Base-by-base conservation (phyloP, 2,113 vertebrate species). In the Proterorhinus semilunaris region DNA sequence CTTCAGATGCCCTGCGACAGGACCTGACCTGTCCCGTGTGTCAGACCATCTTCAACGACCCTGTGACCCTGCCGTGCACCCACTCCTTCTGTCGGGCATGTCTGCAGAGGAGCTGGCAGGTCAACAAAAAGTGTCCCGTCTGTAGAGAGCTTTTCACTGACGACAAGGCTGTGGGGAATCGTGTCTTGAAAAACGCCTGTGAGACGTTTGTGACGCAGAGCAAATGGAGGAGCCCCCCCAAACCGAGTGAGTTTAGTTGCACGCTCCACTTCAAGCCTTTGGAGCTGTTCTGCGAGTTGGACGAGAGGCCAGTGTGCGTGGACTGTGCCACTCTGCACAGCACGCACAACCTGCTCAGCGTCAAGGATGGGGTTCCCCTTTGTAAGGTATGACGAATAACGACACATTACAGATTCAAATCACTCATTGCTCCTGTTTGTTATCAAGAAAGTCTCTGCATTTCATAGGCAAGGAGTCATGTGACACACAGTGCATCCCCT, bases 1-100 rank as follows among this genome's bases (percentile, higher is more conserved):
- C 78, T 4, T 15, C 73, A 1, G 81, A 75, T 0, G 58, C 58
- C 7, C 70, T 92, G 6, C 80, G 82, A 71, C 61, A 63, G 65
- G 91, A 92, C 53, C 81, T 93, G 7, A 90, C 81, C 42, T 93
- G 92, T 21, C 84, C 91, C 0, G 82, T 93, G 62, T 93, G 92
- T 16, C 66, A 53, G 65, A 71, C 44, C 0, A 50, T 93, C 46
- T 92, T 79, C 62, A 47, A 0, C 45, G 86, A 92, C 27, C 92
- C 92, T 0, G 58, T 88, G 12, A 71, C 93, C 44, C 78, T 93
- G 5, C 80, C 87, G 0, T 93, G 92, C 11, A 72, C 68, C 6
- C 92, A 93, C 84, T 92, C 85, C 68, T 88, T 93, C 71, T 93
- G 92, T 8, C 44, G 63, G 10, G 67, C 67, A 0, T 93, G 92